These are phyloP conservation scores for Cromileptes altivelis DNA, from an alignment of 2,113 vertebrate genomes.

Conservation along the genomic window DNA sequence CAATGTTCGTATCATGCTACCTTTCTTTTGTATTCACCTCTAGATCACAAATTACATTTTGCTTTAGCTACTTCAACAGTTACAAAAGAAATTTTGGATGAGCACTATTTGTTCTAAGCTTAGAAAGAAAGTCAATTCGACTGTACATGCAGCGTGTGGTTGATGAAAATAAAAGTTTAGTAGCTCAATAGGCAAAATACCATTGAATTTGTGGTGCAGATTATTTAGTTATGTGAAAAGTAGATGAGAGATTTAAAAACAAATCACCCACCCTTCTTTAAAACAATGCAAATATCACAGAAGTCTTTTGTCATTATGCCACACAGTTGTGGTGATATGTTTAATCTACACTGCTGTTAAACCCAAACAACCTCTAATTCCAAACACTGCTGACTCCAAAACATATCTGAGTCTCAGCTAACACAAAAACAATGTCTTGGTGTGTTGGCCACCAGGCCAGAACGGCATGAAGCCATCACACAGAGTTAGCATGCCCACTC, in stretches of 20 bases:
- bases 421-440: conserved; percentile 53
- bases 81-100: background rate
- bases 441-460: conserved; percentile 61
- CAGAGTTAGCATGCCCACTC: conserved; percentile 73
- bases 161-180: conserved; percentile 1
- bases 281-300: background rate
- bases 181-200: background rate
- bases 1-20: background rate
- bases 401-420: conserved; percentile 36
- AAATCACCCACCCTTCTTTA: background rate
- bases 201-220: background rate
- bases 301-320: background rate
- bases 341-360: conserved; percentile 7
- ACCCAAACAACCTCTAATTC: conserved; percentile 36
- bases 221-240: background rate
- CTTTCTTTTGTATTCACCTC: background rate
- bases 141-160: background rate
- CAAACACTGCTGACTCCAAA: conserved; percentile 36
- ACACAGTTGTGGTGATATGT: background rate
- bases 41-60: background rate
- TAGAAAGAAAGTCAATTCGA: background rate
- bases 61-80: background rate
- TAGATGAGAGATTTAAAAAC: background rate
- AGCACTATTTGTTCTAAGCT: background rate
- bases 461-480: conserved; percentile 85